Evolutionary conservation across 1,140 invertebrate genomes (phyloP).

Genomic region (Drosophila quadrilineata): DNA sequence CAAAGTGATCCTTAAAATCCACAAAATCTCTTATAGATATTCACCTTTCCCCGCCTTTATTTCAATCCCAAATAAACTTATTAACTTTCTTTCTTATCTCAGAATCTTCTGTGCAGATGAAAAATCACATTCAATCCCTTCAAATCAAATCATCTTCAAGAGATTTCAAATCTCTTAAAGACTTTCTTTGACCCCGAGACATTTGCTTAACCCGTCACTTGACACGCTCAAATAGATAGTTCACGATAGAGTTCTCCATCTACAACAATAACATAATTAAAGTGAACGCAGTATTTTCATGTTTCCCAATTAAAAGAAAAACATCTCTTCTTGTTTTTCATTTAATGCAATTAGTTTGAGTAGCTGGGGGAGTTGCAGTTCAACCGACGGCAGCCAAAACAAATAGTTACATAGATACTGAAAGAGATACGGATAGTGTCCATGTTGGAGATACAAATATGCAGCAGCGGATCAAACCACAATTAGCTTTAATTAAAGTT

Average conservation of each 20-base stretch:
- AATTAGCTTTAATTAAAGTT: constrained; percentile 76
- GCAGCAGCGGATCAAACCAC: constrained; percentile 46
- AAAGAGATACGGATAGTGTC: background rate
- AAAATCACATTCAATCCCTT: constrained; percentile 29
- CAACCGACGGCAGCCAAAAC: constrained; percentile 46
- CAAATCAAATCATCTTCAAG: background rate
- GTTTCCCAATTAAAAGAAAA: constrained; percentile 59
- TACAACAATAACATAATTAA: constrained; percentile 31
- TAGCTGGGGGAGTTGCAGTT: constrained; percentile 23
- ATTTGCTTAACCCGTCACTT: too few species aligned
- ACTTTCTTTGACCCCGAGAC: constrained; percentile 65
- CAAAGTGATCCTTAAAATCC: too few species aligned
- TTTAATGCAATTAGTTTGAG: constrained; percentile 14
- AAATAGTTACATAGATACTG: constrained; percentile 17
- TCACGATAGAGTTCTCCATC: constrained; percentile 12
- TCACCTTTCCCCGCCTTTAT: background rate
- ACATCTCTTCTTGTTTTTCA: too few species aligned
- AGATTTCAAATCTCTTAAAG: constrained; percentile 37
- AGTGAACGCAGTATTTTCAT: constrained; percentile 47
- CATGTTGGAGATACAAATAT: background rate
- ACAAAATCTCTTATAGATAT: too few species aligned
- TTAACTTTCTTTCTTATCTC: background rate
- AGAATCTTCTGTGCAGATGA: background rate
- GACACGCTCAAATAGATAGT: background rate
- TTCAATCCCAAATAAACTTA: background rate